A percentile compares a stretch with the other conserved stretches of the same genome.
Evolutionary conservation across 2,888 invertebrate genomes (phyloP).

Genomic region (Melanargia galathea): DNA sequence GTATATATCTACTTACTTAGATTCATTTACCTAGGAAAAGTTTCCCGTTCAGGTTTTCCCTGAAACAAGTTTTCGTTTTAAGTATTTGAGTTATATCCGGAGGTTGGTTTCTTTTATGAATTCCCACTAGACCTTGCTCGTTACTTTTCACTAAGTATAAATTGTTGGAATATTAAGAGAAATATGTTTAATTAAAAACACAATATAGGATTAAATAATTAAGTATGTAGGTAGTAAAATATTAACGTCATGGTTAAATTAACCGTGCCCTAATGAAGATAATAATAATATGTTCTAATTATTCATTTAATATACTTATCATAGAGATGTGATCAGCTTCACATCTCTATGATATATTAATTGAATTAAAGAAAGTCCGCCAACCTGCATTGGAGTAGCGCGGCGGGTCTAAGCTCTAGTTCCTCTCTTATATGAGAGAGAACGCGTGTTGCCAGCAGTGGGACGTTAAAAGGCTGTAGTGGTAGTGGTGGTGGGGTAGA

Average conservation of each 20-base stretch:
- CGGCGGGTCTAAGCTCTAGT: too few relatives aligned
- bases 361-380: too few relatives aligned
- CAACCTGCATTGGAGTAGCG: too few relatives aligned
- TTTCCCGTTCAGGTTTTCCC: background rate
- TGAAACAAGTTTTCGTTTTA: conserved; percentile 6
- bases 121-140: background rate
- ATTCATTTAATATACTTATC: too few relatives aligned
- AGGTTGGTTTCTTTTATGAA: conserved; percentile 4
- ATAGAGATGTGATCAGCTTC: too few relatives aligned
- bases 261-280: background rate
- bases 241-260: background rate
- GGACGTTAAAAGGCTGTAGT: too few relatives aligned
- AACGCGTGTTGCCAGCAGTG: too few relatives aligned
- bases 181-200: conserved; percentile 8
- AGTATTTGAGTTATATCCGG: conserved; percentile 3
- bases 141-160: background rate
- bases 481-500: too few relatives aligned
- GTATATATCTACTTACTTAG: background rate
- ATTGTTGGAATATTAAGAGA: conserved; percentile 1
- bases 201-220: background rate
- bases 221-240: background rate
- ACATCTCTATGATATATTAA: too few relatives aligned
- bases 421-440: too few relatives aligned
- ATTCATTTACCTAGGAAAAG: background rate
- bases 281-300: too few relatives aligned